A percentile compares a stretch with the other conserved stretches of the same genome.
Evolutionary conservation across 2,797 vertebrate genomes (phyloP).

Genomic region (Alauda arvensis): DNA sequence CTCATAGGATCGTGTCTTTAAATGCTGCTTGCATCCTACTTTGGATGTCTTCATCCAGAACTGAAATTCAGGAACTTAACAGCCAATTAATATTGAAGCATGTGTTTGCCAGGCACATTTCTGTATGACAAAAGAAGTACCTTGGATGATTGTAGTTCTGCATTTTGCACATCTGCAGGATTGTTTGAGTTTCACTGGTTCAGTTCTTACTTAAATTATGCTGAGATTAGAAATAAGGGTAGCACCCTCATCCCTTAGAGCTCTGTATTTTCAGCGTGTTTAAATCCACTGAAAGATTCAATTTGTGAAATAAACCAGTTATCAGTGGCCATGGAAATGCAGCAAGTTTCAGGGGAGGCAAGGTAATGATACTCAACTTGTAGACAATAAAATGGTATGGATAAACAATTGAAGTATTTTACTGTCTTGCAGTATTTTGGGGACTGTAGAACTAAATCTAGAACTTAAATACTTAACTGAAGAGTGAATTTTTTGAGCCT

Average conservation of each 20-base stretch:
- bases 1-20: neutral
- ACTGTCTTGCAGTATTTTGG: neutral
- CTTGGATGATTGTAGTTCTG: neutral
- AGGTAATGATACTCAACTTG: neutral
- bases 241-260: neutral
- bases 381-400: neutral
- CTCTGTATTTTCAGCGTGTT: neutral
- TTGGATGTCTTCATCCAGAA: neutral
- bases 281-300: neutral
- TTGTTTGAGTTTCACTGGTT: neutral
- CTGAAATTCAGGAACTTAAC: neutral
- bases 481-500: neutral
- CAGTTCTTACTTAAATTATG: neutral
- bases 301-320: neutral
- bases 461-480: neutral
- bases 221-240: neutral
- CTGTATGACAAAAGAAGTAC: neutral
- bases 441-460: neutral
- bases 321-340: neutral
- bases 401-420: neutral
- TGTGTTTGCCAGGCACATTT: neutral
- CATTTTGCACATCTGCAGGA: neutral
- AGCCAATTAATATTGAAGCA: neutral
- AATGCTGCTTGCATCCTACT: neutral
- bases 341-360: neutral